Conservation (phyloP, 2,113 vertebrate species). For the Silurus glanis region DNA sequence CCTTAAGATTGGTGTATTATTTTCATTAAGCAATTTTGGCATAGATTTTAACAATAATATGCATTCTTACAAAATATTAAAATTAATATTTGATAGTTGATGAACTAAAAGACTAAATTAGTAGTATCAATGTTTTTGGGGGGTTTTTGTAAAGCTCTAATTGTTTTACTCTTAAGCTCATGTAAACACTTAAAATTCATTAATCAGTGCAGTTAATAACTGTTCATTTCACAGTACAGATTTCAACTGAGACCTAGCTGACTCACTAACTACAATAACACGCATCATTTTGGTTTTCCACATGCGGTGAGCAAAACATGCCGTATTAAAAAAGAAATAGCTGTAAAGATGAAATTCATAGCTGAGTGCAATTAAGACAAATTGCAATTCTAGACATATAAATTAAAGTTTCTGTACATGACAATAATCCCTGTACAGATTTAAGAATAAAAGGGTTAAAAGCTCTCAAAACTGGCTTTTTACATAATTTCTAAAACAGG, state of each 20-base stretch:
- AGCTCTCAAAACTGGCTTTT: background rate
- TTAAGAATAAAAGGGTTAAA: background rate
- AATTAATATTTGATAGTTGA: background rate
- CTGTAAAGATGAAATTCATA: background rate
- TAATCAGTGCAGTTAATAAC: slow-evolving; percentile 15
- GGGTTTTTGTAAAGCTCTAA: background rate
- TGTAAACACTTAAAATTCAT: background rate
- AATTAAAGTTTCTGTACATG: background rate
- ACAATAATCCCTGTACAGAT: background rate
- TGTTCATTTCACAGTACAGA: background rate
- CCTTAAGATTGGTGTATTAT: background rate
- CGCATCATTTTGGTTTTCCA: background rate
- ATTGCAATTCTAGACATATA: background rate
- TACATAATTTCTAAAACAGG: background rate
- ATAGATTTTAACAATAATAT: background rate
- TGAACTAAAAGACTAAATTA: background rate
- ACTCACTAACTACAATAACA: background rate
- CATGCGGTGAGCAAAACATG: background rate
- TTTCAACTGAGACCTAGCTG: background rate
- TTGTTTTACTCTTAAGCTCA: background rate
- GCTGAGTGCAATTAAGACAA: background rate
- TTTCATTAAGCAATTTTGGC: background rate
- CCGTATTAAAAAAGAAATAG: background rate
- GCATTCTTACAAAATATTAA: background rate
- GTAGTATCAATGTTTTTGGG: background rate